Evolutionary conservation across 2,113 vertebrate species (phyloP).

Genomic region (Callorhinus ursinus): DNA sequence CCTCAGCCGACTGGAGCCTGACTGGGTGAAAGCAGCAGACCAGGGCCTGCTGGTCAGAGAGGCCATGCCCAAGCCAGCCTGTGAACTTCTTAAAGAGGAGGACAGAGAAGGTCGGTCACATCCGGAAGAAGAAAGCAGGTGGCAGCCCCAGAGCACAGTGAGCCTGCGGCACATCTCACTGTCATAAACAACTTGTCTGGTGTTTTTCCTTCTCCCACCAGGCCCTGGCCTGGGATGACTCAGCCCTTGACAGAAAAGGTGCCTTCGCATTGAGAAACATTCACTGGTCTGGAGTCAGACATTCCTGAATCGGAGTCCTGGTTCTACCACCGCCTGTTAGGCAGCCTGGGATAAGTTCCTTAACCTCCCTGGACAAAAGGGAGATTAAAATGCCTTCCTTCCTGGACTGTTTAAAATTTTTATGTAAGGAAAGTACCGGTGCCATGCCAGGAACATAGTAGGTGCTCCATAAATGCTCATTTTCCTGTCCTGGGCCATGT

Average conservation of each 20-base stretch:
- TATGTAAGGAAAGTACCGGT: background rate
- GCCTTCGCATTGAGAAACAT: conserved; percentile 47
- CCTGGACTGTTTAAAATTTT: background rate
- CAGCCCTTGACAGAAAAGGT: conserved; percentile 72
- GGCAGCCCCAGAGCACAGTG: conserved; percentile 8
- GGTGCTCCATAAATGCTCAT: background rate
- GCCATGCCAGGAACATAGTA: background rate
- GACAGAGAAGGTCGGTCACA: conserved; percentile 57
- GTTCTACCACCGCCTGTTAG: background rate
- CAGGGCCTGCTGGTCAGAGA: conserved; percentile 5
- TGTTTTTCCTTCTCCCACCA: conserved; percentile 64
- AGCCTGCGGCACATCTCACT: background rate
- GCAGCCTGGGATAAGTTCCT: background rate
- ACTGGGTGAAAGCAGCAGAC: background rate
- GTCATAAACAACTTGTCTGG: conserved; percentile 46
- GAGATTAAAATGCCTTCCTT: background rate
- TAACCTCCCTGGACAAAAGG: background rate
- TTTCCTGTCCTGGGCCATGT: background rate
- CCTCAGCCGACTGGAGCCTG: background rate
- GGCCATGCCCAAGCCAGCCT: conserved; percentile 18
- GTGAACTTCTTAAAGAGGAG: conserved; percentile 40
- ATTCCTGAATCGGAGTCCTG: background rate
- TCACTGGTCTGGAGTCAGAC: background rate
- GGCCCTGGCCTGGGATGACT: conserved; percentile 63
- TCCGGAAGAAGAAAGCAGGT: conserved; percentile 59